Conservation (phyloP, 2,888 invertebrate genomes). For the Andrena minutula region DNA sequence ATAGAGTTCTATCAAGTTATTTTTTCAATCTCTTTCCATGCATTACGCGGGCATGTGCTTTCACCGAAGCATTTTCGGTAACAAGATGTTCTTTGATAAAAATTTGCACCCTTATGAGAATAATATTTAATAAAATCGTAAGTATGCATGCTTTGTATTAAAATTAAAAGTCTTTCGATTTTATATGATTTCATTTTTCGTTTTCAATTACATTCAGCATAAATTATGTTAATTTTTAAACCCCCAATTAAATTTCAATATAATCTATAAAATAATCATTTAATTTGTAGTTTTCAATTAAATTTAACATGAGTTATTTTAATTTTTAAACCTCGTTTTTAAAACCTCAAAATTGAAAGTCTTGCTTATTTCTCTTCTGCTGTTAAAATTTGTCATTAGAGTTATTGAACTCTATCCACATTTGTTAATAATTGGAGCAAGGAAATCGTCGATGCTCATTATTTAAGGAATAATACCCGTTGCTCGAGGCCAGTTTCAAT, state of each 20-base stretch:
- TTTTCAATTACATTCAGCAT: too few species aligned
- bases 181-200: too few species aligned
- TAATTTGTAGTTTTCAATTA: too few species aligned
- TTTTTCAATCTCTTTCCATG: slow-evolving; percentile 33
- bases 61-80: slow-evolving; percentile 21
- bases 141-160: too few species aligned
- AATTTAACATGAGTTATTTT: too few species aligned
- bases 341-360: too few species aligned
- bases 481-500: neutral
- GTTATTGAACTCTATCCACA: neutral
- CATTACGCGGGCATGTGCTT: slow-evolving; percentile 8
- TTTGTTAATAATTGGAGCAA: neutral
- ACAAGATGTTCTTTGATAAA: slow-evolving; percentile 17
- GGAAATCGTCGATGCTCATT: neutral
- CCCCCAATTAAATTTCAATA: neutral
- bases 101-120: neutral
- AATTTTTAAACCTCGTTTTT: too few species aligned
- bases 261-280: too few species aligned
- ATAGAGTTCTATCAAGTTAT: slow-evolving; percentile 29
- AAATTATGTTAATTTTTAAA: neutral
- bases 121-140: neutral
- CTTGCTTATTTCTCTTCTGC: too few species aligned
- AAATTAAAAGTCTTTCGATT: too few species aligned
- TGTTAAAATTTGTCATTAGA: too few species aligned
- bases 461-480: neutral